phyloP scores from a whole-genome alignment of 2,888 invertebrate species.

The Epistrophella euchroma region DNA sequence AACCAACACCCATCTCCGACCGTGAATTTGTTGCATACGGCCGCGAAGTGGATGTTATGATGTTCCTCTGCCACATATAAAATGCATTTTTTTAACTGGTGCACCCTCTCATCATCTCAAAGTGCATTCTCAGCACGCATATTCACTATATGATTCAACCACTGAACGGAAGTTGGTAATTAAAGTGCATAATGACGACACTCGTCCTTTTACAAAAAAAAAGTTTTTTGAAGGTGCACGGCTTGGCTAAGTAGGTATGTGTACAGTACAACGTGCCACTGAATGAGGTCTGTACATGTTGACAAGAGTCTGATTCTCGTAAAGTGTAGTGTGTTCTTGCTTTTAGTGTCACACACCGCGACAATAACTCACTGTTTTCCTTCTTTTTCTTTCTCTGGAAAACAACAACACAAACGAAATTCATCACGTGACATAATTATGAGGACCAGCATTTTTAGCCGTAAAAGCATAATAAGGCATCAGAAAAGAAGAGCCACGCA shows the following conservation, averaged over 20 bases:
- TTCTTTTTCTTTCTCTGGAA: background rate
- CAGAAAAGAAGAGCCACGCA: slow-evolving; percentile 36
- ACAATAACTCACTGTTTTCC: slow-evolving; percentile 24
- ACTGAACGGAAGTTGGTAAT: slow-evolving; percentile 75
- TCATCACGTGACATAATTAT: slow-evolving; percentile 72
- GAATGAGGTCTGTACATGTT: slow-evolving; percentile 39
- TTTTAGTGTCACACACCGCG: slow-evolving; percentile 42
- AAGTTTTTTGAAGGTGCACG: slow-evolving; percentile 48
- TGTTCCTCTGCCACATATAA: background rate
- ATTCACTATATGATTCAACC: slow-evolving; percentile 55
- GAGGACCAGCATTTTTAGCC: slow-evolving; percentile 42
- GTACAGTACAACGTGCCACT: slow-evolving; percentile 60
- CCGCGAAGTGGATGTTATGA: slow-evolving; percentile 17
- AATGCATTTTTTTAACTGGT: background rate
- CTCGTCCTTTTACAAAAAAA: slow-evolving; percentile 62
- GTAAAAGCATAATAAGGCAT: slow-evolving; percentile 38
- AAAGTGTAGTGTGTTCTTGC: slow-evolving; percentile 14
- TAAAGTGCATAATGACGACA: slow-evolving; percentile 74
- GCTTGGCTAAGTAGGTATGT: slow-evolving; percentile 26
- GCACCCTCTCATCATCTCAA: slow-evolving; percentile 4
- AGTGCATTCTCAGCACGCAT: slow-evolving; percentile 69
- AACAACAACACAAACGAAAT: slow-evolving; percentile 28
- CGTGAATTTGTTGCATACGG: slow-evolving; percentile 44
- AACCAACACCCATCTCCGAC: slow-evolving; percentile 38
- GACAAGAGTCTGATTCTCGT: slow-evolving; percentile 30